A percentile compares a stretch with the other conserved stretches of the same genome.
Conservation (phyloP, 2,797 vertebrate genomes). For the Poecilia gillii region DNA sequence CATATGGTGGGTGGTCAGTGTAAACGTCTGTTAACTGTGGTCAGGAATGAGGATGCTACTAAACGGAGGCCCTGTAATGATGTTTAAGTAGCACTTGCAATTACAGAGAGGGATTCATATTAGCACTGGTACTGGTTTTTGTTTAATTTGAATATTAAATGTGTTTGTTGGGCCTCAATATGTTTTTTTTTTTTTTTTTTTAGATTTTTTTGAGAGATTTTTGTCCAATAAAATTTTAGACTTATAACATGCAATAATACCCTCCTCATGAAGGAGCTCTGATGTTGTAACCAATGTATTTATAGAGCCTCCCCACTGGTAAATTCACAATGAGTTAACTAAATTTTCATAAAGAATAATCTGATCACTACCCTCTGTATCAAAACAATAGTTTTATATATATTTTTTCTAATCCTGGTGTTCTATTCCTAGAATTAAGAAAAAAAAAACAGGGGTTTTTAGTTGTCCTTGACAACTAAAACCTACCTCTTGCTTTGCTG, state of each 20-base stretch:
- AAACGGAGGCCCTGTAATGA: conserved; percentile 53
- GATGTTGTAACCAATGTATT: background rate
- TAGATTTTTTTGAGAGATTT: background rate
- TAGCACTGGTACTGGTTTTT: conserved; percentile 8
- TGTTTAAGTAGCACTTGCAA: conserved; percentile 42
- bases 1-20: conserved; percentile 42
- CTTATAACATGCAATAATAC: background rate
- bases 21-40: conserved; percentile 26
- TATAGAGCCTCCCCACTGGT: background rate
- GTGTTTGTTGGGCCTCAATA: background rate
- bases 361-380: background rate
- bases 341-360: background rate
- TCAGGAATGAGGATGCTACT: conserved; percentile 36
- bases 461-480: too few species aligned
- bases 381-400: background rate
- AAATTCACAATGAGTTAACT: background rate
- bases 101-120: conserved; percentile 42
- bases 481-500: background rate
- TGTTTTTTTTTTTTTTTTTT: background rate
- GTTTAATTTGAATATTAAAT: conserved; percentile 38
- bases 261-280: background rate
- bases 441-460: background rate
- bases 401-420: background rate
- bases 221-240: background rate
- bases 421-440: background rate